Conservation (phyloP, 2,888 invertebrate genomes). For the Caenorhabditis plicata region DNA sequence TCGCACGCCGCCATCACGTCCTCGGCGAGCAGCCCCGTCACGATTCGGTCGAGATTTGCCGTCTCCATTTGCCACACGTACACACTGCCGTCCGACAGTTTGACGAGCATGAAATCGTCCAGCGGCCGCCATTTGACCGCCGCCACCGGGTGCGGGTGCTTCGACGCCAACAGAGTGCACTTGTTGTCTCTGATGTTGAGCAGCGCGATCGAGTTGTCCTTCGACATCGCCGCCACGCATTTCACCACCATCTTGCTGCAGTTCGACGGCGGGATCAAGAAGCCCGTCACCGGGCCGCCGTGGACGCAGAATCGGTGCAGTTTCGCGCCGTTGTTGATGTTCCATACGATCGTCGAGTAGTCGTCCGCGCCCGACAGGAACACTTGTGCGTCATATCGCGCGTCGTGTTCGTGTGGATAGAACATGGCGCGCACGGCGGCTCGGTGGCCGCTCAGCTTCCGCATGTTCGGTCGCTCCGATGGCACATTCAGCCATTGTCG, state of each 20-base stretch:
- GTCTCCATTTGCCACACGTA: slow-evolving; percentile 99
- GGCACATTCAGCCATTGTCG: slow-evolving; percentile 76
- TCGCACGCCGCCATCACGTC: slow-evolving; percentile 91
- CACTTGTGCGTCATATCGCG: slow-evolving; percentile 71
- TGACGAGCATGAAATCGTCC: slow-evolving; percentile 96
- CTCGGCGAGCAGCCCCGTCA: slow-evolving; percentile 87
- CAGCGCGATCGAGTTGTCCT: slow-evolving; percentile 93
- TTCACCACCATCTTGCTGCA: slow-evolving; percentile 66
- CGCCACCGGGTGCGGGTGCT: slow-evolving; percentile 88
- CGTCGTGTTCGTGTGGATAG: slow-evolving; percentile 85
- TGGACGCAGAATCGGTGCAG: slow-evolving; percentile 95
- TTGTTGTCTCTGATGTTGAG: slow-evolving; percentile 88
- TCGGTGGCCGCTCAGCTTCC: slow-evolving; percentile 34
- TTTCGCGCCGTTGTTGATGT: slow-evolving; percentile 67
- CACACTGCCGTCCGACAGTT: slow-evolving; percentile 93
- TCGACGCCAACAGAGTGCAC: slow-evolving; percentile 87
- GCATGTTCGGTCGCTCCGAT: slow-evolving; percentile 20
- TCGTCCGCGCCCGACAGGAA: slow-evolving; percentile 81
- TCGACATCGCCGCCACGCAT: slow-evolving; percentile 80
- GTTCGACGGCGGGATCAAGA: slow-evolving; percentile 88
- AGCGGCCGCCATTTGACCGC: slow-evolving; percentile 72
- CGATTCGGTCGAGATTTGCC: slow-evolving; percentile 90
- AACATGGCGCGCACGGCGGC: slow-evolving; percentile 70
- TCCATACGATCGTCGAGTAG: slow-evolving; percentile 77
- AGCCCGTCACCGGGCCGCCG: slow-evolving; percentile 91